These are phyloP conservation scores for Urocitellus parryii DNA, from an alignment of 2,113 vertebrate genomes.

Conservation along the genomic window DNA sequence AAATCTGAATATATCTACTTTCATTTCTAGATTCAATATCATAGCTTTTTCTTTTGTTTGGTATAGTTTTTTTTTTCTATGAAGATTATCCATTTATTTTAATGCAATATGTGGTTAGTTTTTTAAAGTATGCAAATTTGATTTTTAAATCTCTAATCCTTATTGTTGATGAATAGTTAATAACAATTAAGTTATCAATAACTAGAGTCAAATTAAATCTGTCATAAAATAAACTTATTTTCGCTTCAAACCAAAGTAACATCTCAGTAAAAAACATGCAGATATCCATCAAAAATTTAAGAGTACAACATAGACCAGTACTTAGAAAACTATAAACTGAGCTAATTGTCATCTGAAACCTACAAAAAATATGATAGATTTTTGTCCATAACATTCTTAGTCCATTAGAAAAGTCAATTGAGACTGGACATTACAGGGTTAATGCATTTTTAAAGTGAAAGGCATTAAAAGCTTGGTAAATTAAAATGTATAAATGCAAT, in stretches of 20 bases:
- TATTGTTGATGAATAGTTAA: background rate
- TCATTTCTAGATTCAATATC: background rate
- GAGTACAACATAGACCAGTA: background rate
- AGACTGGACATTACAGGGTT: background rate
- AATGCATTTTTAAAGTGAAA: constrained; percentile 30
- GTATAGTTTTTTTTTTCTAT: background rate
- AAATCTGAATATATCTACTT: background rate
- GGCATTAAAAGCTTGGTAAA: background rate
- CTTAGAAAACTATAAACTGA: background rate
- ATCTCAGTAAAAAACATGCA: background rate
- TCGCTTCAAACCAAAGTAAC: background rate
- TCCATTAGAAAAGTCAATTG: background rate
- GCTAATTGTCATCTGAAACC: background rate
- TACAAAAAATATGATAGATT: background rate
- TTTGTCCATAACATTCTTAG: background rate
- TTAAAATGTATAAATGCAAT: background rate
- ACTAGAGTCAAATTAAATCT: background rate
- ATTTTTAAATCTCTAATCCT: background rate
- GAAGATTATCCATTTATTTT: background rate
- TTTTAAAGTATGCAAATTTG: background rate
- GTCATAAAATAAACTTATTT: background rate
- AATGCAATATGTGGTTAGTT: background rate
- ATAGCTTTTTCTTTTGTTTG: background rate
- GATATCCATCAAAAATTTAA: background rate
- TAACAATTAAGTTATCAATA: background rate